Evolutionary conservation across 2,888 invertebrate genomes (phyloP).

Genomic region (Ferrisia virgata): DNA sequence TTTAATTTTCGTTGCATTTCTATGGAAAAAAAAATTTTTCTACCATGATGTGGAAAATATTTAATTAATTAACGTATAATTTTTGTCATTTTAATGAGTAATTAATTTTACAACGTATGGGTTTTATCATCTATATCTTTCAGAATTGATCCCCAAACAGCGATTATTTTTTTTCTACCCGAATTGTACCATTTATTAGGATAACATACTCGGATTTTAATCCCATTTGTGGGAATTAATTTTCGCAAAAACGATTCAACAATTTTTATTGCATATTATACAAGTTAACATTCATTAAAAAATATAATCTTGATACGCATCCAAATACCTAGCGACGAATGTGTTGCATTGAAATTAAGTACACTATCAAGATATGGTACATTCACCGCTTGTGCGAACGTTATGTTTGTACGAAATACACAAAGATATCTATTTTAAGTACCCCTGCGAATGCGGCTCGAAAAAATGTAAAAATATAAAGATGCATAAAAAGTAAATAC

Average conservation of each 20-base stretch:
- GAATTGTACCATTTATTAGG: too few relatives aligned
- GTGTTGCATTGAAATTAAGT: neutral
- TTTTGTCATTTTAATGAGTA: neutral
- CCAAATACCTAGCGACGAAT: neutral
- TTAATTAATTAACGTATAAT: too few relatives aligned
- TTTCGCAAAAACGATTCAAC: neutral
- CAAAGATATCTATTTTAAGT: neutral
- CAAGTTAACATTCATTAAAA: neutral
- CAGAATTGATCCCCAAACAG: too few relatives aligned
- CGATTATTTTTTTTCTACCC: too few relatives aligned
- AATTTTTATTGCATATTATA: neutral
- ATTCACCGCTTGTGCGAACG: neutral
- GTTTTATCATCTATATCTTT: too few relatives aligned
- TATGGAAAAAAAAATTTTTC: too few relatives aligned
- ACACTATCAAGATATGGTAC: neutral
- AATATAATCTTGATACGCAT: neutral
- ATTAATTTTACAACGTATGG: too few relatives aligned
- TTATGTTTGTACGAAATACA: neutral
- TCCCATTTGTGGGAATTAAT: neutral
- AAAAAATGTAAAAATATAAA: neutral
- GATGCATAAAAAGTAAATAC: slow-evolving; percentile 2
- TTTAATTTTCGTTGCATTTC: too few relatives aligned
- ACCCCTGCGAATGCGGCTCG: neutral
- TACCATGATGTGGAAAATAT: too few relatives aligned
- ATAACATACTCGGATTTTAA: neutral